phyloP scores from a whole-genome alignment of 2,113 vertebrate genomes.

The Lanius ludovicianus region DNA sequence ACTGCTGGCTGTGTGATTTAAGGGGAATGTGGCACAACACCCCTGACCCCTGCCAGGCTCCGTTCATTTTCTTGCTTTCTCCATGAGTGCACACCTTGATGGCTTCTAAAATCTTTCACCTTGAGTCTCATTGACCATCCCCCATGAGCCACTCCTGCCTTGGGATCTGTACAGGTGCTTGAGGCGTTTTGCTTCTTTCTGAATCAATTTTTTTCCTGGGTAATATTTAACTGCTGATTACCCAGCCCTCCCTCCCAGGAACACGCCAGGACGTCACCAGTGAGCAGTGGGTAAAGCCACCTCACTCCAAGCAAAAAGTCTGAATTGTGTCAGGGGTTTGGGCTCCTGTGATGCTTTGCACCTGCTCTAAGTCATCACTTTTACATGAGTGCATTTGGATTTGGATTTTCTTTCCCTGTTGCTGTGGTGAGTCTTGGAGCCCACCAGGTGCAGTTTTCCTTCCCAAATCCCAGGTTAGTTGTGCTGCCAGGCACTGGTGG shows the following conservation, averaged over 20 bases:
- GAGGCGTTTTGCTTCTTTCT: background rate
- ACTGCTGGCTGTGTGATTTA: background rate
- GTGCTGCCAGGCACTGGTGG: background rate
- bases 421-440: background rate
- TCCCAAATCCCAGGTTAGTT: background rate
- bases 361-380: background rate
- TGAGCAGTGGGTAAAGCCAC: background rate
- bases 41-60: background rate
- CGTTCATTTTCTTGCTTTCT: background rate
- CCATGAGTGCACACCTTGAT: background rate
- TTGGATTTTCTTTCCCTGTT: background rate
- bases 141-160: background rate
- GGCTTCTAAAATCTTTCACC: background rate
- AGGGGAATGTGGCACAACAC: background rate
- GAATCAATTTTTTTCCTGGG: background rate
- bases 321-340: fast-evolving
- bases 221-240: slow-evolving; percentile 1
- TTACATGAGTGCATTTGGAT: background rate
- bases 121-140: background rate
- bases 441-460: background rate
- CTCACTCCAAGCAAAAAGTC: background rate
- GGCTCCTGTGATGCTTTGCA: background rate
- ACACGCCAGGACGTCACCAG: background rate
- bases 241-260: background rate
- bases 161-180: background rate